Base-by-base conservation (phyloP, 2,797 vertebrate genomes). In the Parambassis ranga region DNA sequence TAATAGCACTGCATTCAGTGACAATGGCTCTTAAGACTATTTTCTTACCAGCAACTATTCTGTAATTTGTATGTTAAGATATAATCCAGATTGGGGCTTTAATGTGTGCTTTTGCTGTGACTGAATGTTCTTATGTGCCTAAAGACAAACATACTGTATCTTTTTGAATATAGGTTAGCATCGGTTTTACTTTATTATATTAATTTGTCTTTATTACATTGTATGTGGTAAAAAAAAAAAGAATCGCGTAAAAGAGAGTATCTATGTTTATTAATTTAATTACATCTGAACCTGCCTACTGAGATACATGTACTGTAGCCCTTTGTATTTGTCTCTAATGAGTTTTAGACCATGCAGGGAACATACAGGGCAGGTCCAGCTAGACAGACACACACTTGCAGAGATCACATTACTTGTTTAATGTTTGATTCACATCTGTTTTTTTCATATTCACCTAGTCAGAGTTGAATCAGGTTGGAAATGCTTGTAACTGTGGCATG, bases 71-170 rank as follows among this genome's bases (percentile, higher is more conserved):
- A 37, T 13, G 43, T 44, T 43, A 1, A 59, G 22, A 57, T 30
- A 20, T 8, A 49, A 43, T 59, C 75, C 68, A 53, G 79, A 83
- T 81, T 75, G 78, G 71, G 80, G 58, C 79, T 86, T 84, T 73
- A 76, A 74, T 62, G 42, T 71, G 56, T 75, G 71, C 51, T 66
- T 39, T 53, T 13, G 71, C 79, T 80, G 69, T 80, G 79, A 87
- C 53, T 80, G 74, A 81, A 77, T 80, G 65, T 83, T 83, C 70
- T 64, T 48, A 70, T 65, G 87, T 90, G 89, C 87, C 89, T 90
- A 71, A 77, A 73, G 71, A 67, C 64, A 32, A 65, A 76, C 49
- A 46, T 39, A 66, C 57, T 75, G 47, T 58, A 55, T 79, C 56
- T 72, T 31, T 38, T 33, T 46, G 15, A 55, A 7, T 31, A 42